Evolutionary conservation across 1,140 invertebrate genomes (phyloP), one percentile per base, ranked within the genome.

Genomic region (Drosophila pachea): DNA sequence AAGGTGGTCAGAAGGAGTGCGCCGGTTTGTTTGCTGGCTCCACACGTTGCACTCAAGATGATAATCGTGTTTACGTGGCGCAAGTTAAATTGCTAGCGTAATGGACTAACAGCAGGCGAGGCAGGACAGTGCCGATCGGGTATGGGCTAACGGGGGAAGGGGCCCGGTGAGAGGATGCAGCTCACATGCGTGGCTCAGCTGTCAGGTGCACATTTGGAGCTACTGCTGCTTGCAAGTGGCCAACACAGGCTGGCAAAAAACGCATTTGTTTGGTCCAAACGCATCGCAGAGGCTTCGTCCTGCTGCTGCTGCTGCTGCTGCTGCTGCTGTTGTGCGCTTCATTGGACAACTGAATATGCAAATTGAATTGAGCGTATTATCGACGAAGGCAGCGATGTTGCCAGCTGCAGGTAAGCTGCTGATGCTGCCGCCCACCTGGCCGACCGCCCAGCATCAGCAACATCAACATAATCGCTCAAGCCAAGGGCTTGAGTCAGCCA

Each of bases 361-460:
- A 86, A 86, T 86, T 86, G 81, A 86, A 86, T 86, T 86, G 81
- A 86, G 82, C 82, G 81, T 86, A 86, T 86, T 86, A 86, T 86
- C 81, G 82, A 77, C 69, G 64, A 58, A 63, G 35, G 49, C 63
- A 60, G 58, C 36, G 14, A 4, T 29, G 35, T 9, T 12, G 52
- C 49, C 43, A 49, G 38, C 43, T 48, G 42, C 66, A 62, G 62
- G 81, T 84, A 74, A 84, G 74, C 49, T 71, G 61, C 42, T 47
- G 42, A 6, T 50, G 4, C 55, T 31, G 54, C 49, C 16, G 50
- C 59, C 43, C 12, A 31, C 31, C 16, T 8, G 7, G n/a, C 12
- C 8, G 6, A 11, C 11, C 9, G n/a, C 12, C 40, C 6, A 16
- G 38, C 38, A 29, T 33, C 45, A 59, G 56, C 62, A 66, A 66